Conservation (phyloP, 1,140 invertebrate genomes). For the Amphibalanus amphitrite region DNA sequence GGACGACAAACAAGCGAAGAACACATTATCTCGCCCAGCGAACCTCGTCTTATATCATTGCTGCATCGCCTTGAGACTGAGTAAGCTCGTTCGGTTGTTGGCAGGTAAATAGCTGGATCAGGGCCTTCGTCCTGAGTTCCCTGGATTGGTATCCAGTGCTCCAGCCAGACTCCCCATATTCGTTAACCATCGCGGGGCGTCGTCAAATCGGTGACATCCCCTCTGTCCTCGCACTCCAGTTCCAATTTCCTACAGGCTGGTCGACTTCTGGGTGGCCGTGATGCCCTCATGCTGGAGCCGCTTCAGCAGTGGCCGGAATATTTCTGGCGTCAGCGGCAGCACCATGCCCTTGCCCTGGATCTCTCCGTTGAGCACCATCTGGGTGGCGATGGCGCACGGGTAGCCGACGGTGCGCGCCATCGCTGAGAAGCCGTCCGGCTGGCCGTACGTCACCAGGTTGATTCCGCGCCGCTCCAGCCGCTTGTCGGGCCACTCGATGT, state of each 20-base stretch:
- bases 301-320: constrained; percentile 75
- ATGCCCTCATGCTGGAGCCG: constrained; percentile 71
- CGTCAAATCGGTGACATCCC: no score
- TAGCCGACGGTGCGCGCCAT: constrained; percentile 97
- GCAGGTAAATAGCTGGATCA: no score
- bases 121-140: no score
- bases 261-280: constrained; percentile 44
- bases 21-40: no score
- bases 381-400: constrained; percentile 85
- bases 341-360: constrained; percentile 88
- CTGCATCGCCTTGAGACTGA: no score
- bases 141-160: no score
- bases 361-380: constrained; percentile 76
- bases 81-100: no score
- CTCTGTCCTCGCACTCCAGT: no score
- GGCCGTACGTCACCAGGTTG: constrained; percentile 85
- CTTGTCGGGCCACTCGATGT: constrained; percentile 77
- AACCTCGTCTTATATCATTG: no score
- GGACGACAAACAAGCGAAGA: no score
- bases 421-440: constrained; percentile 67
- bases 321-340: constrained; percentile 69
- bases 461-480: constrained; percentile 66
- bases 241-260: constrained; percentile 9
- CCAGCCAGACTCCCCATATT: no score
- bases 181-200: no score